phyloP scores from a whole-genome alignment of 2,888 invertebrate species.

The Lysandra coridon region DNA sequence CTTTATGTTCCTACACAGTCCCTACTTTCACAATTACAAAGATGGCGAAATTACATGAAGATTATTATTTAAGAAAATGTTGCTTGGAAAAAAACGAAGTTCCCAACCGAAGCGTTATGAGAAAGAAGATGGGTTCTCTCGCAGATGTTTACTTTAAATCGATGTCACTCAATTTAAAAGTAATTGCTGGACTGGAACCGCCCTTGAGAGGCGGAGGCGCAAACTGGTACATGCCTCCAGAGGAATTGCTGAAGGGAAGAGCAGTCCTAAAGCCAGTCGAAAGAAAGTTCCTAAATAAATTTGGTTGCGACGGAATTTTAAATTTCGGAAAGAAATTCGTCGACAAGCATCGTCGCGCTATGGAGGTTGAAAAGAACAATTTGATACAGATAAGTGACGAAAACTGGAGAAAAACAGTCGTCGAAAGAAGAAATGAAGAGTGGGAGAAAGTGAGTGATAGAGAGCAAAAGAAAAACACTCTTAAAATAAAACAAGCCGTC shows the following conservation, averaged over 20 bases:
- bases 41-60: slow-evolving; percentile 51
- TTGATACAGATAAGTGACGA: slow-evolving; percentile 52
- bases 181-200: slow-evolving; percentile 66
- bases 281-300: slow-evolving; percentile 52
- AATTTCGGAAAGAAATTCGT: slow-evolving; percentile 51
- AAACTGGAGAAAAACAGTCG: slow-evolving; percentile 55
- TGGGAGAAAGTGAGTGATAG: slow-evolving; percentile 49
- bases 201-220: slow-evolving; percentile 63
- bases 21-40: neutral
- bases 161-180: slow-evolving; percentile 60
- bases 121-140: slow-evolving; percentile 59
- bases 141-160: slow-evolving; percentile 68
- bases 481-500: slow-evolving; percentile 53
- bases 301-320: slow-evolving; percentile 58
- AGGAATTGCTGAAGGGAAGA: slow-evolving; percentile 57
- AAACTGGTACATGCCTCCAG: slow-evolving; percentile 65
- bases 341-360: slow-evolving; percentile 47
- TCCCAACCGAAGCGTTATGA: slow-evolving; percentile 65
- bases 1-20: neutral
- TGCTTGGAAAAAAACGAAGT: slow-evolving; percentile 61
- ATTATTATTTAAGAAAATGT: slow-evolving; percentile 63
- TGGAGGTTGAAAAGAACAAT: slow-evolving; percentile 51
- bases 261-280: slow-evolving; percentile 59
- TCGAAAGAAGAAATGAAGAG: slow-evolving; percentile 43
- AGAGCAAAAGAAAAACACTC: slow-evolving; percentile 52